Conservation (phyloP, 2,113 vertebrate species). For the Cyprinodon tularosa region DNA sequence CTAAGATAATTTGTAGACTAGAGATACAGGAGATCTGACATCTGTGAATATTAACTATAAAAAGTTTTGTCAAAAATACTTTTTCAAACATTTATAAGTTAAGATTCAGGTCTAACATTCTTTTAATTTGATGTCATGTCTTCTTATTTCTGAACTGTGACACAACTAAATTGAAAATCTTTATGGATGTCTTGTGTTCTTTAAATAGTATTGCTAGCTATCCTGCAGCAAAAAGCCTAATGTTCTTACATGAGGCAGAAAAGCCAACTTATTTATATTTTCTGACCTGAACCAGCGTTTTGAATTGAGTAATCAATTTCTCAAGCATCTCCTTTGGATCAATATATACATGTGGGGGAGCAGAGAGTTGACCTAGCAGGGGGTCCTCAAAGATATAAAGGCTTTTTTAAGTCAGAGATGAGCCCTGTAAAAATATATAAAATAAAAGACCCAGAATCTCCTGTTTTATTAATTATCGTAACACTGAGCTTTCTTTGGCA, state of each 20-base stretch:
- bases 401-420: slow-evolving; percentile 31
- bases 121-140: background rate
- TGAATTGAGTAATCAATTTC: slow-evolving; percentile 64
- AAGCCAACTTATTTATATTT: slow-evolving; percentile 60
- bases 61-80: slow-evolving; percentile 1
- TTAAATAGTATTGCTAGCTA: background rate
- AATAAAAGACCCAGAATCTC: slow-evolving; percentile 33
- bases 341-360: slow-evolving; percentile 62
- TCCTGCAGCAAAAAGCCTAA: slow-evolving; percentile 24
- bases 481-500: slow-evolving; percentile 19
- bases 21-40: slow-evolving; percentile 36
- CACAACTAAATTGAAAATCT: background rate
- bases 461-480: slow-evolving; percentile 33
- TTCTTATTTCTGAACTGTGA: background rate
- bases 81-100: slow-evolving; percentile 5
- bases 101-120: background rate
- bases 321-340: slow-evolving; percentile 65
- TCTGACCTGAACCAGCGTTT: slow-evolving; percentile 47
- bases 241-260: slow-evolving; percentile 40
- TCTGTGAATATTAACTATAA: slow-evolving; percentile 44
- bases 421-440: slow-evolving; percentile 46
- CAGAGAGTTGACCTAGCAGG: slow-evolving; percentile 35
- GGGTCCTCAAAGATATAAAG: slow-evolving; percentile 53
- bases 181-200: background rate
- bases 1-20: slow-evolving; percentile 41